phyloP scores from a whole-genome alignment of 2,888 invertebrate species.

The Chalcis sispes region DNA sequence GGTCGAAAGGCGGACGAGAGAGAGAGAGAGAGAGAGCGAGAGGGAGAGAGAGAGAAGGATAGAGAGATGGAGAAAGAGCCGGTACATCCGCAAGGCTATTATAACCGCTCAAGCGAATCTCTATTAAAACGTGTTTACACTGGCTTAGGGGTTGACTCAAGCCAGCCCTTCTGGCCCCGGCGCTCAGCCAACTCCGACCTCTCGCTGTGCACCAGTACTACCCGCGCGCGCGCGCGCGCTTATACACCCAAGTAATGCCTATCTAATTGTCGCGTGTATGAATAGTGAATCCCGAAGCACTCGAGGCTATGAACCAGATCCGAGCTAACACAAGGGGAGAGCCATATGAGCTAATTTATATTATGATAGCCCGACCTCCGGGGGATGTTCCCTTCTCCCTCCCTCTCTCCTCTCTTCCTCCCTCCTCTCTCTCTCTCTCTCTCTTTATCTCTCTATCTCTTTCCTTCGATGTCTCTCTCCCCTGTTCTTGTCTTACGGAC shows the following conservation, averaged over 20 bases:
- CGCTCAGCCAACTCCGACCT: conserved; percentile 65
- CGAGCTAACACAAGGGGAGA: conserved; percentile 70
- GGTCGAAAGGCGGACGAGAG: neutral
- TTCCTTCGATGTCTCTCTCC: conserved; percentile 67
- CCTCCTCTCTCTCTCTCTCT: no score
- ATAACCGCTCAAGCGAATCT: conserved; percentile 77
- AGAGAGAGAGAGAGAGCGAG: conserved; percentile 53
- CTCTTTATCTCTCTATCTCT: no score
- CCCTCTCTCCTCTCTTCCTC: conserved; percentile 69
- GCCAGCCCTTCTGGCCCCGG: conserved; percentile 70
- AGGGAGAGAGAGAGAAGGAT: conserved; percentile 62
- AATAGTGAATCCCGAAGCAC: conserved; percentile 76
- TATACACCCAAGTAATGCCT: conserved; percentile 72
- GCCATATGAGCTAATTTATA: conserved; percentile 76
- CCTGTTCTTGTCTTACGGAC: no score
- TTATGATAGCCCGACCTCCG: conserved; percentile 74
- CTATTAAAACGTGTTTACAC: conserved; percentile 77
- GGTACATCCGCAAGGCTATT: conserved; percentile 76
- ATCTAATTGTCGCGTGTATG: conserved; percentile 77
- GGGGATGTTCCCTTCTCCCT: conserved; percentile 54
- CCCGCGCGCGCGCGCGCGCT: conserved; percentile 60
- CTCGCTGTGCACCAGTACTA: conserved; percentile 33
- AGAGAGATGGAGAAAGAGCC: neutral
- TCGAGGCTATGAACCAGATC: conserved; percentile 74
- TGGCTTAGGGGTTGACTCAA: conserved; percentile 76